These are phyloP conservation scores for Irena cyanogastra DNA, from an alignment of 2,113 vertebrate genomes.

Conservation along the genomic window DNA sequence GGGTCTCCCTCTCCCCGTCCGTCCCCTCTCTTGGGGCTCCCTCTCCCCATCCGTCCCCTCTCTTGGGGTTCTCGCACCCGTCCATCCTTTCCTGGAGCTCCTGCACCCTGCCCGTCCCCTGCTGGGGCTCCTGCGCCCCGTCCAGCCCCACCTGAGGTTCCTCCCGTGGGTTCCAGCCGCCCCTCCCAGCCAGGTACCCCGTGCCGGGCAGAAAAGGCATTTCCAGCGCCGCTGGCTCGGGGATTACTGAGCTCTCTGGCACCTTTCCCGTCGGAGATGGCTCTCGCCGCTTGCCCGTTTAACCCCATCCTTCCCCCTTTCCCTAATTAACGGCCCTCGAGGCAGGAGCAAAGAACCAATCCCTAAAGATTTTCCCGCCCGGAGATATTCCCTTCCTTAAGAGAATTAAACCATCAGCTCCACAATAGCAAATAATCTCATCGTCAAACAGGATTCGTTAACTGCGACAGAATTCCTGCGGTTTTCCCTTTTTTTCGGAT, in stretches of 20 bases:
- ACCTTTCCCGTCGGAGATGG: not conserved
- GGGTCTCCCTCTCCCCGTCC: too few relatives aligned
- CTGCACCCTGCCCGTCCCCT: too few relatives aligned
- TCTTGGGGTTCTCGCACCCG: too few relatives aligned
- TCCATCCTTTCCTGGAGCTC: too few relatives aligned
- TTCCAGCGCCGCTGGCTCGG: not conserved
- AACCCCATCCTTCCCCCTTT: not conserved
- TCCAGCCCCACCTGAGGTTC: not conserved
- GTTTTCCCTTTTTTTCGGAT: rapidly evolving
- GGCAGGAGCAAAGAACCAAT: not conserved
- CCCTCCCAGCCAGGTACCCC: not conserved
- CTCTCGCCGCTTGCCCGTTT: not conserved
- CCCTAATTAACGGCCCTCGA: not conserved
- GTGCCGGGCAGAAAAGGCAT: not conserved
- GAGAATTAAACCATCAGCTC: not conserved
- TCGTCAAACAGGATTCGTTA: not conserved
- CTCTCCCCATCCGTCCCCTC: too few relatives aligned
- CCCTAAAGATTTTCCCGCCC: not conserved
- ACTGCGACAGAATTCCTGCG: not conserved
- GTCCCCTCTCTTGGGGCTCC: not conserved
- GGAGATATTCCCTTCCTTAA: not conserved
- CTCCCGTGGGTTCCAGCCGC: not conserved
- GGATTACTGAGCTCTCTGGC: not conserved
- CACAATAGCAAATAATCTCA: not conserved
- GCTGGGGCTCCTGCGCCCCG: too few relatives aligned